Percentiles rank a stretch among this genome's conserved stretches.
Evolutionary conservation across 2,888 invertebrate species (phyloP).

Genomic region (Seira ritae): DNA sequence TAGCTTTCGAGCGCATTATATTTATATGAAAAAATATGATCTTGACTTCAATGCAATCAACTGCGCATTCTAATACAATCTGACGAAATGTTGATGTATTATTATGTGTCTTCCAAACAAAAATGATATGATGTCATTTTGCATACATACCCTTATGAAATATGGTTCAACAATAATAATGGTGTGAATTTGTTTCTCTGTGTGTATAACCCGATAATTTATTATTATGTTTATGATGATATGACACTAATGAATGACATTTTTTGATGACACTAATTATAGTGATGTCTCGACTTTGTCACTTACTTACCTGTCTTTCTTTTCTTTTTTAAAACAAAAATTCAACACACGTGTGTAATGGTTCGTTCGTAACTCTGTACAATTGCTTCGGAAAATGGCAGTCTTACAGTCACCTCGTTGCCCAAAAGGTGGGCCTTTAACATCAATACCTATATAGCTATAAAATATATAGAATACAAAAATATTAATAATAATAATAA

Average conservation of each 20-base stretch:
- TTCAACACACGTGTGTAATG: conserved; percentile 17
- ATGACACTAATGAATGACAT: background rate
- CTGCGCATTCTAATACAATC: conserved; percentile 2
- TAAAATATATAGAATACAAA: conserved; percentile 1
- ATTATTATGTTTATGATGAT: conserved; percentile 3
- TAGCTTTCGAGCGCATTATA: conserved; percentile 44
- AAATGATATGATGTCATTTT: too few relatives aligned
- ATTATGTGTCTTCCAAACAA: background rate
- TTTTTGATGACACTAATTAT: background rate
- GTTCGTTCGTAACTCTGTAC: conserved; percentile 40
- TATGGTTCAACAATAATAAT: too few relatives aligned
- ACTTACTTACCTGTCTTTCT: conserved; percentile 35
- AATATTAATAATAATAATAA: conserved; percentile 35
- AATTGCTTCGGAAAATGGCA: conserved; percentile 72
- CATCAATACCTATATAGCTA: conserved; percentile 29
- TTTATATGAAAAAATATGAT: background rate
- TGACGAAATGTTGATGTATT: background rate
- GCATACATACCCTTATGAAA: too few relatives aligned
- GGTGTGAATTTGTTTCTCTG: background rate
- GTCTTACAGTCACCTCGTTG: conserved; percentile 77
- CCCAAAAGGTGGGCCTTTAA: conserved; percentile 76
- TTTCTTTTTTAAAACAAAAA: conserved; percentile 22
- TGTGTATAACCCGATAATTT: background rate
- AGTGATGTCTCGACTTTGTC: conserved; percentile 36
- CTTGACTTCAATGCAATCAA: conserved; percentile 1